phyloP scores from a whole-genome alignment of 2,113 vertebrate species.

The Benthochromis sp. region DNA sequence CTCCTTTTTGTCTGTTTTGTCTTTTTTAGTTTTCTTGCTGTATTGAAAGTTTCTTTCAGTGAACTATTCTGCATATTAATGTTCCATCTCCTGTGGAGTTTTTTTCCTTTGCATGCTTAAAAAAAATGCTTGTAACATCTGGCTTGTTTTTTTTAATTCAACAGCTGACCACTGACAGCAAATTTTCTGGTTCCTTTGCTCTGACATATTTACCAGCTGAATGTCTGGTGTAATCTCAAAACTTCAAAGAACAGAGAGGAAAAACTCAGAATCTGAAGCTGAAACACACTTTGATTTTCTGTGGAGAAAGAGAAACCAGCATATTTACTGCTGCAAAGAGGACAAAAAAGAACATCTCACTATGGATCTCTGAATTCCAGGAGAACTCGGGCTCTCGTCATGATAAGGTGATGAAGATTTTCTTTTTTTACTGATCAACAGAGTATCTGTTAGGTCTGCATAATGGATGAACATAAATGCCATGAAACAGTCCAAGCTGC shows the following conservation, averaged over 20 bases:
- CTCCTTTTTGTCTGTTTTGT: not conserved
- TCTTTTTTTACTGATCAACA: not conserved
- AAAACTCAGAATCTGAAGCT: not conserved
- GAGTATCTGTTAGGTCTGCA: not conserved
- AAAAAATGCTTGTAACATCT: not conserved
- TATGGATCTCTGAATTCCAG: not conserved
- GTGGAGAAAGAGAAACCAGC: not conserved
- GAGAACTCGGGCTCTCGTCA: not conserved
- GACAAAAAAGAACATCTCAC: not conserved
- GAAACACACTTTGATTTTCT: not conserved
- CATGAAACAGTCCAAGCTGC: not conserved
- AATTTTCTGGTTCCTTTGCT: not conserved
- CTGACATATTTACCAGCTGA: not conserved
- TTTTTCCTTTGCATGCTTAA: not conserved
- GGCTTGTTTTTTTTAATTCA: not conserved
- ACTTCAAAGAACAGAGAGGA: not conserved
- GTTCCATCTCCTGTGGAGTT: not conserved
- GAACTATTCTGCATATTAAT: fast-evolving
- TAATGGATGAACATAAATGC: not conserved
- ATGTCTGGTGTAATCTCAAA: not conserved
- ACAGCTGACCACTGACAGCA: fast-evolving
- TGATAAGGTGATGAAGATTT: not conserved
- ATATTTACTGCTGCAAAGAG: not conserved
- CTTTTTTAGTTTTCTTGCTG: not conserved
- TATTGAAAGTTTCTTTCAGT: not conserved